Conservation (phyloP, 2,113 vertebrate species). For the Brienomyrus longianalis region DNA sequence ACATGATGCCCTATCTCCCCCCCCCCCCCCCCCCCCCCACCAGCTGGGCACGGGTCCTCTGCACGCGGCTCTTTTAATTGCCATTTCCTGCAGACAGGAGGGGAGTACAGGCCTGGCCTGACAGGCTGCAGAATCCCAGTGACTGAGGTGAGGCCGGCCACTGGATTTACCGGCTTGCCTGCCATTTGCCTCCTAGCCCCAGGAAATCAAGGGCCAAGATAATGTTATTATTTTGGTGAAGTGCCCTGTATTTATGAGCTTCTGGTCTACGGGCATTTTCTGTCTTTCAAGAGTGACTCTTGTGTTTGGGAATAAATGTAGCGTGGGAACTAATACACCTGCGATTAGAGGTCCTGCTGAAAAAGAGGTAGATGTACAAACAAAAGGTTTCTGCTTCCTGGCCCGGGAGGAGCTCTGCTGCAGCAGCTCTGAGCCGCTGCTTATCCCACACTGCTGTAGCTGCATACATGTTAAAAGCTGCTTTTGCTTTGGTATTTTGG, state of each 20-base stretch:
- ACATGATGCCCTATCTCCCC: neutral
- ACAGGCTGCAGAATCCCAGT: neutral
- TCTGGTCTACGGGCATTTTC: neutral
- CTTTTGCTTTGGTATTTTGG: neutral
- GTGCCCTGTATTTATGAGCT: neutral
- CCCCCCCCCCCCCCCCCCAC: neutral
- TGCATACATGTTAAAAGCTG: neutral
- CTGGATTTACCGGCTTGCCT: neutral
- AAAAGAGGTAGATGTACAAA: neutral
- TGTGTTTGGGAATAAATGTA: neutral
- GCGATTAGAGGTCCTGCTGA: neutral
- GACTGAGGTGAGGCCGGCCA: neutral
- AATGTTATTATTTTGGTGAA: neutral
- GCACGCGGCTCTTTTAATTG: neutral
- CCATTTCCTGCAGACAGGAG: neutral
- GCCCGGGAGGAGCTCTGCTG: neutral
- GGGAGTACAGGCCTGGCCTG: neutral
- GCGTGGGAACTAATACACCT: neutral
- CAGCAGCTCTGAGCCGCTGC: neutral
- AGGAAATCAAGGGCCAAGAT: neutral
- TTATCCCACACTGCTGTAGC: neutral
- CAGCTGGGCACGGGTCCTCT: neutral
- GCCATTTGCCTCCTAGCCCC: neutral
- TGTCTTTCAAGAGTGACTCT: conserved; percentile 1
- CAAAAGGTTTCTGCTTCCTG: neutral